Percentiles rank a stretch among this genome's conserved stretches.
Conservation (phyloP, 1,140 invertebrate species). For the Temnothorax curvispinosus region DNA sequence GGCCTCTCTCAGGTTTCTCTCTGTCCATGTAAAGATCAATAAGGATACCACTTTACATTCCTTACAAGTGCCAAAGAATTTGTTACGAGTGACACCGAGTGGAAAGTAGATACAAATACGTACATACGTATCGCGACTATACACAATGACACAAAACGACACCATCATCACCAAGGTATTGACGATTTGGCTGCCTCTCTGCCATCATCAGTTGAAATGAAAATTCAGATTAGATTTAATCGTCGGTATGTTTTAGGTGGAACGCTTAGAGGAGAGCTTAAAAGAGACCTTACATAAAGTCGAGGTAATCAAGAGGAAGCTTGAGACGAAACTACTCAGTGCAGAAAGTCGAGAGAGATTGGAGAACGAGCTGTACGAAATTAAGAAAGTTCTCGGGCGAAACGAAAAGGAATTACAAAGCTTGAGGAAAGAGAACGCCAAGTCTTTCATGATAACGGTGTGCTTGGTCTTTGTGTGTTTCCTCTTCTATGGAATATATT, state of each 20-base stretch:
- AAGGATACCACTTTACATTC: too few species aligned
- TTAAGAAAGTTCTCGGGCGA: constrained; percentile 77
- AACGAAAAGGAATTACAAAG: constrained; percentile 77
- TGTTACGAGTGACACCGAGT: neutral
- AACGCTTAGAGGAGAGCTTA: constrained; percentile 79
- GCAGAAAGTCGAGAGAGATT: constrained; percentile 79
- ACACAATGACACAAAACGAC: neutral
- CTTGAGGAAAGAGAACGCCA: constrained; percentile 79
- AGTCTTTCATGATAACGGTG: constrained; percentile 79
- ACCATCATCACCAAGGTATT: constrained; percentile 32
- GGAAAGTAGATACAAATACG: neutral
- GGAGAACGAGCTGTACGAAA: constrained; percentile 78
- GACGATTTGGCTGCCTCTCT: neutral
- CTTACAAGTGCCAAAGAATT: neutral
- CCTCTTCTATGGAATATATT: constrained; percentile 78
- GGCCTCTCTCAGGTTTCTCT: too few species aligned
- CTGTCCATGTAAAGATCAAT: too few species aligned
- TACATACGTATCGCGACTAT: neutral
- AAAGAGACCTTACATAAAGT: constrained; percentile 78
- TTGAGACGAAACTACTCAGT: constrained; percentile 76
- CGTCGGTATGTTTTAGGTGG: constrained; percentile 75
- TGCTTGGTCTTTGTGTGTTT: constrained; percentile 79
- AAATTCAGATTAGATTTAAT: neutral
- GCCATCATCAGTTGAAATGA: neutral
- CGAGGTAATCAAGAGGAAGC: constrained; percentile 78